Base-by-base conservation (phyloP, 2,888 invertebrate species). In the Ectobius pallidus region DNA sequence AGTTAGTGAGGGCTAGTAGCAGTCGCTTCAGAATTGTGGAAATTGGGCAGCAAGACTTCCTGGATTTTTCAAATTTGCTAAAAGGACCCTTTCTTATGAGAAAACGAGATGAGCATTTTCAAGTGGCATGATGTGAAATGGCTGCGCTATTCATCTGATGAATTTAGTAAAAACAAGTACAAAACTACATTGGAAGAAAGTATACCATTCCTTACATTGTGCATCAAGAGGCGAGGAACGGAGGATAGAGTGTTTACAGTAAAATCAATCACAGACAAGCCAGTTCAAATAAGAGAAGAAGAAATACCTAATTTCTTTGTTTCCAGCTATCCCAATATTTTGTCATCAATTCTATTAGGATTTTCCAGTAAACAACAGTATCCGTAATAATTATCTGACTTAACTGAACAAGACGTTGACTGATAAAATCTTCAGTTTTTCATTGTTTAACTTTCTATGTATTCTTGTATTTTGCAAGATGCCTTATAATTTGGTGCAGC, bases 1-100 rank as follows among this genome's bases (percentile, higher is more conserved):
- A 73, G 27, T 58, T 75, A 14, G 62, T 75, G n/a, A 25, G 71
- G n/a, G n/a, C 65, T 18, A 49, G 49, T 30, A 49, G 68, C 20
- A 30, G 20, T 68, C 22, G 30, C 16, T 49, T 30, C 49, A 46
- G 46, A 18, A 30, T 46, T n/a, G 68, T 49, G 30, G 20, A 68
- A 49, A 46, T 68, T n/a, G 14, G 49, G 32, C 32, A n/a, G n/a
- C n/a, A n/a, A n/a, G n/a, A n/a, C n/a, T n/a, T n/a, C n/a, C n/a
- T n/a, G n/a, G n/a, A n/a, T n/a, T n/a, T n/a, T n/a, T n/a, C n/a
- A n/a, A n/a, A 44, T 22, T 42, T 65, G 22, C 16, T 46, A 27
- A 68, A 68, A 68, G 6, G 1, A 11, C 16, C 49, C 30, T 67
- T 67, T 44, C 16, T 67, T 44, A 46, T 46, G 49, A 68, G 30